Evolutionary conservation across 2,888 invertebrate genomes (phyloP).

Genomic region (Camptogramma bilineatum): DNA sequence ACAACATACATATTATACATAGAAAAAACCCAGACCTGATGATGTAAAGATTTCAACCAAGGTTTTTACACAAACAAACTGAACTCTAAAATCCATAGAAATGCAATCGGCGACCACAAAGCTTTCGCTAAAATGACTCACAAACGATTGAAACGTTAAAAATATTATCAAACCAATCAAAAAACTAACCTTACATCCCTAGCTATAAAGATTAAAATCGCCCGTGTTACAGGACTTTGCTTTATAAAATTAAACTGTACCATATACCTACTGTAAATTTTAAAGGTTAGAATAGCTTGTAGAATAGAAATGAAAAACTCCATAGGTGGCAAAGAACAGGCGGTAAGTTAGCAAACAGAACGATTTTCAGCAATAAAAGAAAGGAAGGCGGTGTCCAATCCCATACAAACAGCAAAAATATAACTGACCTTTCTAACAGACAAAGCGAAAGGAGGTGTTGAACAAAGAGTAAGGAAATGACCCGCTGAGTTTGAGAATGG

Average conservation of each 20-base stretch:
- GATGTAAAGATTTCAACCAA: neutral
- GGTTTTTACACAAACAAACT: conserved; percentile 36
- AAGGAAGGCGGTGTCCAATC: conserved; percentile 64
- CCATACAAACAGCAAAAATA: conserved; percentile 59
- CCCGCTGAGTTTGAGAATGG: conserved; percentile 65
- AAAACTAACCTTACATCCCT: neutral
- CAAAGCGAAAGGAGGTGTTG: conserved; percentile 11
- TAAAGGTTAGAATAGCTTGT: conserved; percentile 14
- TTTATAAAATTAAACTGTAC: conserved; percentile 5
- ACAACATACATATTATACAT: too few species aligned
- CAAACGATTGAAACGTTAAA: conserved; percentile 67
- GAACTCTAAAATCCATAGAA: conserved; percentile 53
- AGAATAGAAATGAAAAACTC: conserved; percentile 51
- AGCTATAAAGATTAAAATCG: neutral
- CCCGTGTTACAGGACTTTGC: neutral
- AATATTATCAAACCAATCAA: conserved; percentile 56
- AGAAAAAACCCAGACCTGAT: too few species aligned
- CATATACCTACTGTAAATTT: neutral
- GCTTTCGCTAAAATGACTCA: conserved; percentile 70
- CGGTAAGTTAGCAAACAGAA: conserved; percentile 77
- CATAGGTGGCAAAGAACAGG: conserved; percentile 74
- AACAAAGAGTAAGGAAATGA: conserved; percentile 71
- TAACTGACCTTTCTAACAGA: conserved; percentile 68
- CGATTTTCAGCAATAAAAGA: conserved; percentile 60
- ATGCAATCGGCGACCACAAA: conserved; percentile 66